A percentile compares a stretch with the other conserved stretches of the same genome.
Conservation (phyloP, 2,888 invertebrate species). For the Parnassius orleans region DNA sequence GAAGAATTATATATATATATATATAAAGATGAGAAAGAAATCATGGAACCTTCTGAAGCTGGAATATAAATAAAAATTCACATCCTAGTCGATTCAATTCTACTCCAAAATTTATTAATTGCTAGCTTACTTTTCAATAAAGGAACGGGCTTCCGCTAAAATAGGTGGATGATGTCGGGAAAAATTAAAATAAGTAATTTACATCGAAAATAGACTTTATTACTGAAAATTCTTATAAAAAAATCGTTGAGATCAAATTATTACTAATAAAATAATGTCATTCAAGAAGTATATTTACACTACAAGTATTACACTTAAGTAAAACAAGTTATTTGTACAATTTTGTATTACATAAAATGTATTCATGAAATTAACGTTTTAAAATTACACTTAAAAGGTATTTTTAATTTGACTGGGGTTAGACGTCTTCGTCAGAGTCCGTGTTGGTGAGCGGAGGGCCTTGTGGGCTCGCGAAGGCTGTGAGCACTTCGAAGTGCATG, state of each 20-base stretch:
- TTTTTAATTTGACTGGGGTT: neutral
- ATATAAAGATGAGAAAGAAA: no score
- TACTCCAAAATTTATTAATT: no score
- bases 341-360: neutral
- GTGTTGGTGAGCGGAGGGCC: slow-evolving; percentile 2
- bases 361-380: neutral
- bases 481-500: slow-evolving; percentile 89
- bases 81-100: no score
- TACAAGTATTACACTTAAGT: neutral
- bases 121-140: no score
- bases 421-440: slow-evolving; percentile 14
- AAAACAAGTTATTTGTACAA: slow-evolving; percentile 13
- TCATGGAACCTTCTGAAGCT: no score
- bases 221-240: slow-evolving; percentile 11
- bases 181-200: slow-evolving; percentile 4
- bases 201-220: slow-evolving; percentile 23
- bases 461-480: slow-evolving; percentile 65
- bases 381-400: neutral
- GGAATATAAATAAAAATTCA: no score
- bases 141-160: no score
- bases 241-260: slow-evolving; percentile 22
- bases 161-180: no score
- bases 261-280: slow-evolving; percentile 6
- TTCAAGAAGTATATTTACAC: slow-evolving; percentile 15
- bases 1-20: no score